A percentile compares a stretch with the other conserved stretches of the same genome.
Conservation (phyloP, 2,888 invertebrate species). For the Eupithecia vulgata region DNA sequence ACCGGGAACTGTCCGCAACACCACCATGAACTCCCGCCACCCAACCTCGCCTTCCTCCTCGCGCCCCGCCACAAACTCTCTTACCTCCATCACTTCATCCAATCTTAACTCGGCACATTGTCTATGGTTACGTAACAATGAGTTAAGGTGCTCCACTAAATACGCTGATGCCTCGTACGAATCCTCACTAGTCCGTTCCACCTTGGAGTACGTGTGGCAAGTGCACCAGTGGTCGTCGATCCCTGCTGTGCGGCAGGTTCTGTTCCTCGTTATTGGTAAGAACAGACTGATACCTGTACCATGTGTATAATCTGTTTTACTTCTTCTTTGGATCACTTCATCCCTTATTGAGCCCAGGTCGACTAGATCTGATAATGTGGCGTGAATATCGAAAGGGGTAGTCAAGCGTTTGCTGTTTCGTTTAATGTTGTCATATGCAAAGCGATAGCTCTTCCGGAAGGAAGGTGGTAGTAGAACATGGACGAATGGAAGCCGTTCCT, state of each 20-base stretch:
- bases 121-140: constrained; percentile 82
- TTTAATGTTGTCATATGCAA: constrained; percentile 86
- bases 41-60: constrained; percentile 67
- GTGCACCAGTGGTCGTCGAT: constrained; percentile 95
- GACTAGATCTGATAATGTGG: constrained; percentile 89
- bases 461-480: constrained; percentile 89
- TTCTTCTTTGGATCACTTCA: constrained; percentile 66
- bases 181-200: constrained; percentile 79
- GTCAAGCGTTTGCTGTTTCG: constrained; percentile 89
- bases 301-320: constrained; percentile 61
- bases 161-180: constrained; percentile 85
- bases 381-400: constrained; percentile 92
- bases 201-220: constrained; percentile 87
- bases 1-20: constrained; percentile 87
- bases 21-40: constrained; percentile 86
- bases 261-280: constrained; percentile 86
- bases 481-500: constrained; percentile 93
- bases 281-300: constrained; percentile 90
- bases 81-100: constrained; percentile 86
- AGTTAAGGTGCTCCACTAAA: constrained; percentile 87
- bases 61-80: constrained; percentile 81
- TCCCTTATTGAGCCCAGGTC: constrained; percentile 76
- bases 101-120: constrained; percentile 87
- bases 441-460: constrained; percentile 86
- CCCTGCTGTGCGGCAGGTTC: constrained; percentile 90